These are phyloP conservation scores for Montifringilla adamsi DNA, from an alignment of 2,113 vertebrate genomes.

Conservation along the genomic window DNA sequence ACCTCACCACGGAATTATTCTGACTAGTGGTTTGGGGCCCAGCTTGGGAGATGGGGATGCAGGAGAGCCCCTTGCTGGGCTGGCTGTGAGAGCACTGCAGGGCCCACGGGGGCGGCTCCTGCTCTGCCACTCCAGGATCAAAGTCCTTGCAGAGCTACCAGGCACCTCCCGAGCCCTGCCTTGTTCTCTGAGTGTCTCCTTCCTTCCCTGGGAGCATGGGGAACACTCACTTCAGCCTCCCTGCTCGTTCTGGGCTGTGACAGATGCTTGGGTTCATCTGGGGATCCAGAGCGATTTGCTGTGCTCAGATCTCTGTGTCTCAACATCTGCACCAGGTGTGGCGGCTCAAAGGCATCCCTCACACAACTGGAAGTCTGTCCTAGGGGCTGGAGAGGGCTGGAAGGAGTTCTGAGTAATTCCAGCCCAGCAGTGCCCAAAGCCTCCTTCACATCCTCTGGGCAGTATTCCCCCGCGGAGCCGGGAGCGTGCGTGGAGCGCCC, in stretches of 20 bases:
- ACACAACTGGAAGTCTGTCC: not conserved
- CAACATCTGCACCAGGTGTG: slow-evolving; percentile 20
- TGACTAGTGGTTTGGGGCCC: slow-evolving; percentile 11
- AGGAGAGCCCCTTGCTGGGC: not conserved
- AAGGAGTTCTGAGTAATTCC: not conserved
- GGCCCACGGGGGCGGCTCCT: rapidly evolving
- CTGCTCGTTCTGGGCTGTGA: rapidly evolving
- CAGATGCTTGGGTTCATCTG: not conserved
- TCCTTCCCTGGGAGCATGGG: rapidly evolving
- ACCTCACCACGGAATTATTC: not conserved
- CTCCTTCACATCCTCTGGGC: not conserved
- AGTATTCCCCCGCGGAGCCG: rapidly evolving
- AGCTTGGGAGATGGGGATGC: not conserved
- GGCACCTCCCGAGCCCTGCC: not conserved
- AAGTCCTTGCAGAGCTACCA: not conserved
- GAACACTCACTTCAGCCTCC: not conserved
- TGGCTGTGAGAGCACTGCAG: not conserved
- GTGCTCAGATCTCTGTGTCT: not conserved
- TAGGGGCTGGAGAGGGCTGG: not conserved
- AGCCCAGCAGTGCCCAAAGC: not conserved
- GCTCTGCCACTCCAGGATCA: not conserved
- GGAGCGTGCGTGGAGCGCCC: not conserved
- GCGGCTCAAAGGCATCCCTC: not conserved
- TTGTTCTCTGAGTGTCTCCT: not conserved
- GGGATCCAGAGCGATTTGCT: not conserved